phyloP scores from a whole-genome alignment of 2,797 vertebrate genomes.

The Gallinago nigripennis region DNA sequence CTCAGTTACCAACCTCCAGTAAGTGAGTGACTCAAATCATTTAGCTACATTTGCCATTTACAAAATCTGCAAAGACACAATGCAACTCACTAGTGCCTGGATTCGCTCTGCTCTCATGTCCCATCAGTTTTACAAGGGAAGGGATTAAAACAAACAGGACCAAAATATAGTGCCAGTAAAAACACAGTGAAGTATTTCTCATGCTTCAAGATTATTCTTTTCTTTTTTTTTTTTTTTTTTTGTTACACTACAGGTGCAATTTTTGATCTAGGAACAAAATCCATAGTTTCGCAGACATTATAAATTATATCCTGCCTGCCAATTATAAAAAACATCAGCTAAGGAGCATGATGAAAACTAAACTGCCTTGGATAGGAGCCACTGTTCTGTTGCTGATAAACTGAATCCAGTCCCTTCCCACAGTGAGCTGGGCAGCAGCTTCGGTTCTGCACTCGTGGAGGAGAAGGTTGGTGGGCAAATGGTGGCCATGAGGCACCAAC shows the following conservation, averaged over 20 bases:
- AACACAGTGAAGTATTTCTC: rapidly evolving
- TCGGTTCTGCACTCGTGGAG: rapidly evolving
- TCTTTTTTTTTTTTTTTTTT: not conserved
- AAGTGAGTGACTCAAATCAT: not conserved
- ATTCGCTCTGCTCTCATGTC: not conserved
- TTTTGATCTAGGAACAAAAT: not conserved
- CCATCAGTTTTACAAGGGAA: not conserved
- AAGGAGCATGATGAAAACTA: not conserved
- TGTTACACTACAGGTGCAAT: not conserved
- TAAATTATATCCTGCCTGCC: not conserved
- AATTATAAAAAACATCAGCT: not conserved
- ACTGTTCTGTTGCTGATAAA: not conserved
- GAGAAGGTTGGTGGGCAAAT: not conserved
- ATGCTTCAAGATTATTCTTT: not conserved
- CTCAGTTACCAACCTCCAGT: not conserved
- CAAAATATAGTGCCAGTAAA: not conserved
- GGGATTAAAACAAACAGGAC: not conserved
- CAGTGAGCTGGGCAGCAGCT: not conserved
- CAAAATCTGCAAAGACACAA: not conserved
- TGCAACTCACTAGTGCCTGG: not conserved
- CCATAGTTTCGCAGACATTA: not conserved
- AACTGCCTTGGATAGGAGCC: not conserved
- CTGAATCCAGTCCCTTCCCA: not conserved
- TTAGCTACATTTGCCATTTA: not conserved
- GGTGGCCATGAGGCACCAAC: rapidly evolving